Evolutionary conservation across 2,888 invertebrate species (phyloP).

Genomic region (Argyresthia goedartella): DNA sequence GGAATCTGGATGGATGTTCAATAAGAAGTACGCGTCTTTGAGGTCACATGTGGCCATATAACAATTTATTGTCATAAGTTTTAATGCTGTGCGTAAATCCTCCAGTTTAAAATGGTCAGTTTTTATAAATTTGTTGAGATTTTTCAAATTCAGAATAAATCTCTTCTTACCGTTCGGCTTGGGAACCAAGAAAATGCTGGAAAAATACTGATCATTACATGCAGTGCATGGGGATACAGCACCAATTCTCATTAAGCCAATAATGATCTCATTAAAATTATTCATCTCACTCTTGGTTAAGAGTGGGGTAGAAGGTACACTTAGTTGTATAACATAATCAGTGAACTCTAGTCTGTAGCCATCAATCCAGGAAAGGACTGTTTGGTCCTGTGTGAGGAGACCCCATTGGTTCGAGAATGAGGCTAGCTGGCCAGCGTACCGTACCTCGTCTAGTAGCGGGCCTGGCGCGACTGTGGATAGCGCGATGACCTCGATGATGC

Average conservation of each 20-base stretch:
- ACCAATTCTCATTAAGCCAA: background rate
- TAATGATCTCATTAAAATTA: background rate
- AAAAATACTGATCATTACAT: background rate
- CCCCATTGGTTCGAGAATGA: conserved; percentile 10
- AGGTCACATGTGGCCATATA: background rate
- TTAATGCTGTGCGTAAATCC: background rate
- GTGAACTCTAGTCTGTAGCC: background rate
- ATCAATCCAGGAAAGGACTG: conserved; percentile 11
- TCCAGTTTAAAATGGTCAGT: conserved; percentile 3
- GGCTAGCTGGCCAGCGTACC: conserved; percentile 10
- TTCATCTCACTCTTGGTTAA: background rate
- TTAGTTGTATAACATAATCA: background rate
- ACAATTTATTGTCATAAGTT: background rate
- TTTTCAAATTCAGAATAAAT: conserved; percentile 2
- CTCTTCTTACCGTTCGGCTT: conserved; percentile 1
- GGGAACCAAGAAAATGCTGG: background rate
- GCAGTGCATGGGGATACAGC: background rate
- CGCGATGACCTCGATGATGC: background rate
- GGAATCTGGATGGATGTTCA: background rate
- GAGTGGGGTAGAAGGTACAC: background rate
- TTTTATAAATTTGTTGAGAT: background rate
- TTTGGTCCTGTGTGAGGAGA: conserved; percentile 10
- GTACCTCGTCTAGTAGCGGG: conserved; percentile 5
- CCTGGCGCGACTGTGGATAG: background rate
- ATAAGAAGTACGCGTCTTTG: background rate